phyloP scores from a whole-genome alignment of 1,140 invertebrate species.

The Drosophila triauraria region DNA sequence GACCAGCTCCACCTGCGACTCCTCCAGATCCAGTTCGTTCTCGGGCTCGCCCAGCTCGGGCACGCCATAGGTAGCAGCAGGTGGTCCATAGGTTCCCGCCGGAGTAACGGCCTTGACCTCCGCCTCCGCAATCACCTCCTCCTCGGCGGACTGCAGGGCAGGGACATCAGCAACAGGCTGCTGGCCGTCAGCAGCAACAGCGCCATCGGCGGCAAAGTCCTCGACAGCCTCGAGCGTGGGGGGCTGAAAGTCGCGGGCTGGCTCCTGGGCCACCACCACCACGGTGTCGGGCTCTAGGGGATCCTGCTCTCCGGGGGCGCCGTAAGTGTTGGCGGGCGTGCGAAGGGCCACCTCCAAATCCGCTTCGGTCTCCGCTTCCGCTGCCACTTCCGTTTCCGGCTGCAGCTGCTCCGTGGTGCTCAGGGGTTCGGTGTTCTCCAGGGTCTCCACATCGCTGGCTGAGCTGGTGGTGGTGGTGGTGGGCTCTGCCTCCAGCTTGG shows the following conservation, averaged over 20 bases:
- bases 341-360: conserved; percentile 56
- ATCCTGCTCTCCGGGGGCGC: conserved; percentile 48
- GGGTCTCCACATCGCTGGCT: conserved; percentile 42
- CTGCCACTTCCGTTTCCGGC: conserved; percentile 26
- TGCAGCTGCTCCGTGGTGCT: conserved; percentile 44
- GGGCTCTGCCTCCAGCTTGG: conserved; percentile 51
- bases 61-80: conserved; percentile 58
- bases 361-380: conserved; percentile 29
- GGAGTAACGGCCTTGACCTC: conserved; percentile 44
- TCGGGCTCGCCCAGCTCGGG: conserved; percentile 63
- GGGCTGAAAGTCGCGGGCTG: conserved; percentile 77
- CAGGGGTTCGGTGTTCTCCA: conserved; percentile 43
- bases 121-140: conserved; percentile 26
- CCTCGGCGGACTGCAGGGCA: conserved; percentile 48
- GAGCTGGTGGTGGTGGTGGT: conserved; percentile 23
- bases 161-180: conserved; percentile 84
- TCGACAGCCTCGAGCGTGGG: conserved; percentile 71
- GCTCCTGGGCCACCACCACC: conserved; percentile 64
- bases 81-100: conserved; percentile 62
- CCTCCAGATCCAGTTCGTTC: conserved; percentile 66
- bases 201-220: conserved; percentile 68
- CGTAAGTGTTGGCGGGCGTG: conserved; percentile 69
- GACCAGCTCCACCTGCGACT: conserved; percentile 69
- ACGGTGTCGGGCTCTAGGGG: conserved; percentile 53
- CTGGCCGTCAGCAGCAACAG: conserved; percentile 61